Evolutionary conservation across 2,888 invertebrate genomes (phyloP), one percentile per base, ranked within the genome.

Genomic region (Agriotes lineatus): DNA sequence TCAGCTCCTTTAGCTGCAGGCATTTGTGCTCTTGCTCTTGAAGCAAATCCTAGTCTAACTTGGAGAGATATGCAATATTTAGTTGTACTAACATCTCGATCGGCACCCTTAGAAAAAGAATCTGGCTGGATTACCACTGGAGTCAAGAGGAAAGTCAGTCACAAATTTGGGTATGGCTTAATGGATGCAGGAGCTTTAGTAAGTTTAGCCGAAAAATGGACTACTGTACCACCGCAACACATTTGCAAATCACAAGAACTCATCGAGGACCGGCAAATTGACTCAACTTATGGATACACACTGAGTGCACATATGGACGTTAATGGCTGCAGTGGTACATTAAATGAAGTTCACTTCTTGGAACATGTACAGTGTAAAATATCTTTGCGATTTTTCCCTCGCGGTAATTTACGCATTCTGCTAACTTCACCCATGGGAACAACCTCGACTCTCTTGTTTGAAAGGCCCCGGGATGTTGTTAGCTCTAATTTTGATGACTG

Each of bases 41-140:
- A 97, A 87, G 96, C 97, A 0, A 97, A 97, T 84, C 95, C 96
- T 1, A 89, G 90, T 39, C 86, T 99, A 33, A 97, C 98, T 0
- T 99, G 99, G 99, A 88, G 99, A 78, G 99, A 99, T 85, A 95
- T 99, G 92, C 99, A 99, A 85, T 97, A 98, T 83, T 87, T 97
- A 75, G 97, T 97, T 16, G 95, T 98, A 2, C 88, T 96, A 77
- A 96, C 97, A 0, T 96, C 97, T 37, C 88, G 96, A 70, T 90
- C 96, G 0, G 90, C 90, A 52, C 97, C 98, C 0, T 86, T 99
- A 48, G 93, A 94, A 80, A 96, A 95, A 84, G 97, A 97, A 84
- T 88, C 89, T 35, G 97, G 97, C 1, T 99, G 99, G 99, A 91
- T 94, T 48, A 87, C 91, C 33, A 99, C 99, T 82, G 99, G 97